Base-by-base conservation (phyloP, 2,797 vertebrate genomes). In the Oreochromis mossambicus region DNA sequence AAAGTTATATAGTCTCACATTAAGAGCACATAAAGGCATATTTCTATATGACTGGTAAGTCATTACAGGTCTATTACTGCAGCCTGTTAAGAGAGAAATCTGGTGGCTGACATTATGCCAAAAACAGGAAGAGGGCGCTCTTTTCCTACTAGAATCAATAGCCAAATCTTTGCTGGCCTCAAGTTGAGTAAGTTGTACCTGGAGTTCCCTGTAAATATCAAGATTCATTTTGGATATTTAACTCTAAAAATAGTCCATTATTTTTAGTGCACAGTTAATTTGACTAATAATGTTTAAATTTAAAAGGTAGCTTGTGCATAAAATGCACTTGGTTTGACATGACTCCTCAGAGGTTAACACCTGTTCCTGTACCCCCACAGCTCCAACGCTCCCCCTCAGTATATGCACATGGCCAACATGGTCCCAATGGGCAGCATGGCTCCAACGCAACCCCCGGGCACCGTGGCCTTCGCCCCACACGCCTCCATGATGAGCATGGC, bases 401-500 rank as follows among this genome's bases (percentile, higher is more conserved):
- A 89, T 82, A 88, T 91, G 82, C 91, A 92, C 48, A 86, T 81
- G 87, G 88, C 80, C 83, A 88, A 86, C 89, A 82, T 82, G 91
- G 87, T 52, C 17, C 24, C 92, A 1, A 36, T 79, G 83, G 88
- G 80, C 80, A 21, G 48, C 86, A 66, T 86, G 88, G 88, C 88
- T 41, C 87, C 91, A 15, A 85, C 83, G 8, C 90, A 91, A 83
- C 83, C 92, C 13, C 91, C 82, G 38, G 81, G 86, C 43, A 68
- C 46, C 54, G 51, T 95, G 83, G 73, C 91, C 77, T 96, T 96
- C 29, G 88, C 93, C 52, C 95, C 96, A 2, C 95, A 95, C 56
- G 93, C 95, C 55, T 94, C 96, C 70, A 93, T 95, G 89, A 90
- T 96, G 93, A 87, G 88, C 56, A 48, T 83, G 5, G 83, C 82